Conservation (phyloP, 2,113 vertebrate species). For the Panthera uncia region DNA sequence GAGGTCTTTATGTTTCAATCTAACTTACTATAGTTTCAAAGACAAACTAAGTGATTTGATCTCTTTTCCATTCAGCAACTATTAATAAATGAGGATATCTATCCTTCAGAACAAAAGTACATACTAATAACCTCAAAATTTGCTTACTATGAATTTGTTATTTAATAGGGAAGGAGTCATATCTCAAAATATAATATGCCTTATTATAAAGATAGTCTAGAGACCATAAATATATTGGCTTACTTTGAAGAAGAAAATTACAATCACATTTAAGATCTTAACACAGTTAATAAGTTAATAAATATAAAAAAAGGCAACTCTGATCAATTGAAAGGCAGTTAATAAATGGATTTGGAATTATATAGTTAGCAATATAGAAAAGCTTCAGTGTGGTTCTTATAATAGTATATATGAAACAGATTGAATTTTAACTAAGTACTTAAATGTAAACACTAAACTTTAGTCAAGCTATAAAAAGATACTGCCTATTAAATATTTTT, state of each 20-base stretch:
- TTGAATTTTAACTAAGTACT: neutral
- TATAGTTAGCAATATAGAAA: neutral
- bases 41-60: neutral
- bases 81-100: neutral
- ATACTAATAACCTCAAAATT: neutral
- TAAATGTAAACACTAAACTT: neutral
- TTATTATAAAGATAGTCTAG: neutral
- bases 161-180: neutral
- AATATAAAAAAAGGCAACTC: neutral
- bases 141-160: neutral
- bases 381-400: neutral
- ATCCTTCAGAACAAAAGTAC: neutral
- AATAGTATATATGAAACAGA: neutral
- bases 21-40: neutral
- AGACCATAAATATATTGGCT: neutral
- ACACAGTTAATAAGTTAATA: neutral
- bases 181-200: neutral
- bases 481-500: neutral
- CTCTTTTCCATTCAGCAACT: neutral
- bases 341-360: neutral
- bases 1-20: constrained; percentile 1
- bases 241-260: neutral
- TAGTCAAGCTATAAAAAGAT: neutral
- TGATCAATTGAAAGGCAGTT: neutral
- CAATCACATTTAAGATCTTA: neutral